Evolutionary conservation across 2,888 invertebrate genomes (phyloP).

Genomic region (Diloba caeruleocephala): DNA sequence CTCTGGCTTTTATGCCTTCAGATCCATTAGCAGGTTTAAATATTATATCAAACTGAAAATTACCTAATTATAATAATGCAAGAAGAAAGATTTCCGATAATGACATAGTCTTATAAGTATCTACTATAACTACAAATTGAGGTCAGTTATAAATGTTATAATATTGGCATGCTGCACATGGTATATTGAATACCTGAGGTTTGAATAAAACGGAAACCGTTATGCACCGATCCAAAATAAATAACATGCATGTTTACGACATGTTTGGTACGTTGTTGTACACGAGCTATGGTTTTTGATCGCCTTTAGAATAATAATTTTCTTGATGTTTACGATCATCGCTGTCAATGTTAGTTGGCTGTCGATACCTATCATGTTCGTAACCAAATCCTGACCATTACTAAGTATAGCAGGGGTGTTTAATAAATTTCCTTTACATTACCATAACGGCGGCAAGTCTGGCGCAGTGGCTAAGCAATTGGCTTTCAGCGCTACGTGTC

Average conservation of each 20-base stretch:
- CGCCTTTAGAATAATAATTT: conserved; percentile 73
- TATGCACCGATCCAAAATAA: conserved; percentile 77
- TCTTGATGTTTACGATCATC: conserved; percentile 54
- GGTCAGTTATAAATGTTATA: conserved; percentile 52
- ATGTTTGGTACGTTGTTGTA: conserved; percentile 58
- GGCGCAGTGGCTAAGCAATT: too few species aligned
- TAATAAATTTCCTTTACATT: too few species aligned
- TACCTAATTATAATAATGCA: too few species aligned
- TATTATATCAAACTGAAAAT: too few species aligned
- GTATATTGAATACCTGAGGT: conserved; percentile 53
- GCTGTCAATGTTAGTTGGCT: conserved; percentile 43
- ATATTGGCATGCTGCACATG: conserved; percentile 61
- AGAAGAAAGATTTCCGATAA: too few species aligned
- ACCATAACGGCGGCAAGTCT: too few species aligned
- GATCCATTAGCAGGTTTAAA: too few species aligned
- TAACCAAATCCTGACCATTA: background rate
- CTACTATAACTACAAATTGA: too few species aligned
- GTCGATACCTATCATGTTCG: conserved; percentile 11
- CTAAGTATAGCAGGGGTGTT: too few species aligned
- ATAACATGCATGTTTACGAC: conserved; percentile 72
- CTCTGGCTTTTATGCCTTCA: conserved; percentile 7
- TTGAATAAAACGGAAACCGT: conserved; percentile 74
- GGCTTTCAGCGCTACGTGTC: too few species aligned
- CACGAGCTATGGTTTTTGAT: conserved; percentile 64
- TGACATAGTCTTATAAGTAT: too few species aligned